Base-by-base conservation (phyloP, 2,797 vertebrate genomes). In the Tympanoctomys barrerae region DNA sequence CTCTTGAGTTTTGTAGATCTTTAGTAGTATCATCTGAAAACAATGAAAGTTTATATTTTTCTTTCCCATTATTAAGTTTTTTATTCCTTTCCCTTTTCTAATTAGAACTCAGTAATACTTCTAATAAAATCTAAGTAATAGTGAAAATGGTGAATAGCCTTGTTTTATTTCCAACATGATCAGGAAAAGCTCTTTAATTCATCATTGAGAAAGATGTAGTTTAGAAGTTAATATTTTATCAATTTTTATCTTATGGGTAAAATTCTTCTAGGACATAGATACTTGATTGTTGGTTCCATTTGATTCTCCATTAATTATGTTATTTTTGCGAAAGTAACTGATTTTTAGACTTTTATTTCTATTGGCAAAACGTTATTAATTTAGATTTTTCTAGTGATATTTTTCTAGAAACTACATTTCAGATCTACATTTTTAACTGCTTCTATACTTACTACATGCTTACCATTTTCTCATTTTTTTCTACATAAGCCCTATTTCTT, bases 51-150 rank as follows among this genome's bases (percentile, higher is more conserved):
- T 93, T 82, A 42, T 68, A 33, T 62, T 16, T 87, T 77, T 94
- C n/a, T 89, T 94, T 84, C 13, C 16, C 90, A 62, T 77, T 83
- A 3, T 78, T 62, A 91, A 68, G 39, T 10, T 39, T 87, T 39
- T 89, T 66, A 49, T 71, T 91, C 28, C 59, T 36, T 85, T 97
- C n/a, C 71, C 14, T 94, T 91, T 96, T 94, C 81, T 82, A 57
- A 79, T n/a, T 89, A 26, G 24, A 75, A 73, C 59, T 94, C 36
- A 24, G 33, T 84, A 86, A 78, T 82, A 61, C 3, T 0, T 2
- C 14, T n/a, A 79, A 42, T 80, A 79, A 87, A 93, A 87, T n/a
- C 19, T 78, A 85, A 68, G 12, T 57, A 61, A 92, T 59, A 92
- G 13, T 64, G 24, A 36, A 93, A 78, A 78, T 24, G 39, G n/a